phyloP scores from a whole-genome alignment of 2,797 vertebrate genomes.

The Tokudaia muenninki region DNA sequence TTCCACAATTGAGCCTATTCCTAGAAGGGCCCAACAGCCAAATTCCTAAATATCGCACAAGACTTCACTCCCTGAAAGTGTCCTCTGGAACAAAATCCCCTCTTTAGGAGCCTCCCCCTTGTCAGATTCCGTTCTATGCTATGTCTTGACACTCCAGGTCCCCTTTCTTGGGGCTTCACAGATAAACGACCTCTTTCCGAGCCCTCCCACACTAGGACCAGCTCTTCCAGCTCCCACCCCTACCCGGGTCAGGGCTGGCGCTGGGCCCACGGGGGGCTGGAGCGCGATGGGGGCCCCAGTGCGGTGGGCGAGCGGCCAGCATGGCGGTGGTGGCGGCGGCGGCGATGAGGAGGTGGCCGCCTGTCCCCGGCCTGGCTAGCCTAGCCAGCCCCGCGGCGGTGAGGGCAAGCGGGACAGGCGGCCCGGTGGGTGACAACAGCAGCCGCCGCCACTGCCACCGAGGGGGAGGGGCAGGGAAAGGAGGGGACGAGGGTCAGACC shows the following conservation, averaged over 20 bases:
- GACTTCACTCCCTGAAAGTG: not conserved
- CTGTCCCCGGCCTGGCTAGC: conserved; percentile 70
- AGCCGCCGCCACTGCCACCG: conserved; percentile 26
- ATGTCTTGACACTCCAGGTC: conserved; percentile 19
- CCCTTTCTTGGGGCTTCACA: not conserved
- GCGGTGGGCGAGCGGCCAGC: conserved; percentile 82
- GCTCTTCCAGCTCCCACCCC: conserved; percentile 70
- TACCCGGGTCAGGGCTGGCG: conserved; percentile 78
- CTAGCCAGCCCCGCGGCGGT: conserved; percentile 67
- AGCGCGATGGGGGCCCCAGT: conserved; percentile 83
- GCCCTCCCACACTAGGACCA: conserved; percentile 48
- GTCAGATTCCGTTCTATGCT: conserved; percentile 1
- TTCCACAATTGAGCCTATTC: conserved; percentile 57
- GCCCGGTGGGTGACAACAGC: conserved; percentile 80
- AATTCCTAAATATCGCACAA: conserved; percentile 28
- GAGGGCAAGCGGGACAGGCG: conserved; percentile 80
- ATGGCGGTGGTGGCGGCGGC: conserved; percentile 61
- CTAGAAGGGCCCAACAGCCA: conserved; percentile 67
- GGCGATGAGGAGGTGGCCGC: conserved; percentile 48
- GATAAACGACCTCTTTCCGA: not conserved
- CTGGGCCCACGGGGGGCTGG: conserved; percentile 77
- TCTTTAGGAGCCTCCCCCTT: not conserved
- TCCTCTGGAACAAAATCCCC: conserved; percentile 19
- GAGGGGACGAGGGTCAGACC: conserved; percentile 68
- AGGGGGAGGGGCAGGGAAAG: conserved; percentile 60